phyloP scores from a whole-genome alignment of 2,888 invertebrate species.

The Quadriops clusia region DNA sequence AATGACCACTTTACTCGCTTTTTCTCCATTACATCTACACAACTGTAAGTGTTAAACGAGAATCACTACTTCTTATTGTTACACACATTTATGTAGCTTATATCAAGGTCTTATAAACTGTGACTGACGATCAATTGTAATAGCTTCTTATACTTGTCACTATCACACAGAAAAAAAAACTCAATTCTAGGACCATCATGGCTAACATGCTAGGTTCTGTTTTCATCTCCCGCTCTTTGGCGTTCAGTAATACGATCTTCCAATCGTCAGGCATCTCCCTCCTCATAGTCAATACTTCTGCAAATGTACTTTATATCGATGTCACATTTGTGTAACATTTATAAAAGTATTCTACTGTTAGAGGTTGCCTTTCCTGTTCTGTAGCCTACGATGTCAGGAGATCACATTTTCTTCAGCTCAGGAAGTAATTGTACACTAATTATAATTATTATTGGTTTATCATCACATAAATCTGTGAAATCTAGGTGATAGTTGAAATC shows the following conservation, averaged over 20 bases:
- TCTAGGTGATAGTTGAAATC: neutral
- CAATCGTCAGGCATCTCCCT: neutral
- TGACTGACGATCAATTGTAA: neutral
- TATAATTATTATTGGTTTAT: neutral
- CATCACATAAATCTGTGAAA: constrained; percentile 2
- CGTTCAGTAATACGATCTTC: neutral
- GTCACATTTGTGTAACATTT: neutral
- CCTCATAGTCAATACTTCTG: neutral
- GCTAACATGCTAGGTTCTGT: no score
- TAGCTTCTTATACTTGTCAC: neutral
- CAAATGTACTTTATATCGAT: neutral
- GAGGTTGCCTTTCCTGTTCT: neutral
- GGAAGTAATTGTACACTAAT: neutral
- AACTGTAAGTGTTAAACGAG: no score
- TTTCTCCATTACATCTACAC: no score
- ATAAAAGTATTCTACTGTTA: neutral
- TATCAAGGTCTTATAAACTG: no score
- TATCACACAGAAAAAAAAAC: neutral
- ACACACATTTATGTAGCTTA: no score
- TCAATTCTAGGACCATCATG: neutral
- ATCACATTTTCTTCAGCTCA: neutral
- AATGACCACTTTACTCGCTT: no score
- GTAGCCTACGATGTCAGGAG: neutral
- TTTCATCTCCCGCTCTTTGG: neutral
- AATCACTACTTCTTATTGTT: no score